A percentile compares a stretch with the other conserved stretches of the same genome.
Evolutionary conservation across 2,113 vertebrate genomes (phyloP).

Genomic region (Boleophthalmus pectinirostris): DNA sequence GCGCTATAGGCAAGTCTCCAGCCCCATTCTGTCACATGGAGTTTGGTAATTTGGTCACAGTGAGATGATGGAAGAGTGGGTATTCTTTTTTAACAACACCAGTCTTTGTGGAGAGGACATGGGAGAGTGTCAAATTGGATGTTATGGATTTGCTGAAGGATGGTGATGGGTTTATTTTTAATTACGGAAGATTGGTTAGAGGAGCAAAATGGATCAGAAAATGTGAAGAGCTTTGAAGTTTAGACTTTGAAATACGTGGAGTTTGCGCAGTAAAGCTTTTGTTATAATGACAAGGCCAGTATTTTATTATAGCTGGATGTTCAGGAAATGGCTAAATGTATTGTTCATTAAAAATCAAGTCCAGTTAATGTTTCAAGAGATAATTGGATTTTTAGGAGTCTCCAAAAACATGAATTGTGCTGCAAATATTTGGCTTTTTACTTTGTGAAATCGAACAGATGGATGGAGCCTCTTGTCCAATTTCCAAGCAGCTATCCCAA

Average conservation of each 20-base stretch:
- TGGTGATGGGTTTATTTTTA: neutral
- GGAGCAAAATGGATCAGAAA: neutral
- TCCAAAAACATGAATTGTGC: too few species aligned
- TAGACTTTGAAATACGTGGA: neutral
- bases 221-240: neutral
- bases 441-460: too few species aligned
- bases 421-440: too few species aligned
- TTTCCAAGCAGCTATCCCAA: too few species aligned
- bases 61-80: slow-evolving; percentile 43
- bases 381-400: too few species aligned
- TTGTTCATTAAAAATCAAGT: neutral
- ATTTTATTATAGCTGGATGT: neutral
- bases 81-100: slow-evolving; percentile 4
- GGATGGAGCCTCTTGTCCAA: too few species aligned
- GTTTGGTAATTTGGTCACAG: slow-evolving; percentile 51
- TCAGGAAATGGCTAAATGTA: neutral
- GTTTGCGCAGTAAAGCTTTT: neutral
- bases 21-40: slow-evolving; percentile 55
- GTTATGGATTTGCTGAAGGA: neutral
- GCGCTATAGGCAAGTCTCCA: slow-evolving; percentile 46
- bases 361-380: too few species aligned
- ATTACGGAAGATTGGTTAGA: neutral
- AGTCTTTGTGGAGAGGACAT: slow-evolving; percentile 20
- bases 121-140: slow-evolving; percentile 11
- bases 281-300: neutral